These are phyloP conservation scores for Porites evermanni DNA, from an alignment of 92 coral and sea anemone species.

Conservation along the genomic window DNA sequence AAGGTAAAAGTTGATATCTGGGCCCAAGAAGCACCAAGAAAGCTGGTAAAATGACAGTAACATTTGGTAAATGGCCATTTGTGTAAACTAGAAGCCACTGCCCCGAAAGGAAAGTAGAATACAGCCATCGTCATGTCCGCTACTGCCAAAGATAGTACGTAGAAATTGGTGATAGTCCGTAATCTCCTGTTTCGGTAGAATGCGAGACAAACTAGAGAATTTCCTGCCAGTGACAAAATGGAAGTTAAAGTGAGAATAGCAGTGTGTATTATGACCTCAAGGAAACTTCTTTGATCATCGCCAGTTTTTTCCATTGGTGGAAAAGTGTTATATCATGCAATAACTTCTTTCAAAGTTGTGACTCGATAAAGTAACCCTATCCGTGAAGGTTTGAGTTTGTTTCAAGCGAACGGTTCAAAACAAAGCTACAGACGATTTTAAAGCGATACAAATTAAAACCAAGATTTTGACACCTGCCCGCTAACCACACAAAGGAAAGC, in stretches of 20 bases:
- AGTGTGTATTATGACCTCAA: background rate
- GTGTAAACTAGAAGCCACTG: background rate
- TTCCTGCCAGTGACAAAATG: background rate
- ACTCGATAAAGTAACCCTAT: no score
- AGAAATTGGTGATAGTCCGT: background rate
- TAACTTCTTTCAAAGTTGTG: no score
- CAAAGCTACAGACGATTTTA: no score
- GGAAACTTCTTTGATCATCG: background rate
- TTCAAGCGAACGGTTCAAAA: no score
- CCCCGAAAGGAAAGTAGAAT: background rate
- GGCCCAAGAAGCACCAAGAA: background rate
- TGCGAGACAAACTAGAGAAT: background rate
- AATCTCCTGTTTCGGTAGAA: slow-evolving; percentile 1
- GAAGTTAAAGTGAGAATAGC: background rate
- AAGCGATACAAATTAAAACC: no score
- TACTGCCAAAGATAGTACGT: background rate
- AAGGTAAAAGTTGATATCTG: background rate
- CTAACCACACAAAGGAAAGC: no score
- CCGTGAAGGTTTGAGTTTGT: no score
- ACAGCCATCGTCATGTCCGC: background rate
- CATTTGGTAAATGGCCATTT: background rate
- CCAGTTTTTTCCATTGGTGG: background rate
- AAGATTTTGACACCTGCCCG: no score
- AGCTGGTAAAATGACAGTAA: background rate
- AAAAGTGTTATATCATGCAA: no score